These are phyloP conservation scores for Urocolius indicus DNA, from an alignment of 2,113 vertebrate species.

Conservation along the genomic window DNA sequence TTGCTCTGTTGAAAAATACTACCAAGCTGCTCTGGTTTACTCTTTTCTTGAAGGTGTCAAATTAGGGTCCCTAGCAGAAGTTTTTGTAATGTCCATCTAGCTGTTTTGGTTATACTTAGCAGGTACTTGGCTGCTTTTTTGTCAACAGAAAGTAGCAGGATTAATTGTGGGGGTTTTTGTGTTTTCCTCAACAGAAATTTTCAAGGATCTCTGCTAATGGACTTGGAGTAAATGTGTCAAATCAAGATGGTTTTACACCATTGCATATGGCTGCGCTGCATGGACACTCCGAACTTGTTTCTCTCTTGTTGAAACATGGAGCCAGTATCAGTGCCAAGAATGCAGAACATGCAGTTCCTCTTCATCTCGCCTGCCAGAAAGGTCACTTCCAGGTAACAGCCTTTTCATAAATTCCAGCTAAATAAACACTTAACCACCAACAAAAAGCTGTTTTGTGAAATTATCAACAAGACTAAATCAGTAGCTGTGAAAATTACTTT, in stretches of 20 bases:
- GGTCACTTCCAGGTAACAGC: conserved; percentile 86
- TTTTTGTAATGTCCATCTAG: neutral
- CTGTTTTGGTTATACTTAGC: neutral
- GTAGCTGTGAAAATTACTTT: neutral
- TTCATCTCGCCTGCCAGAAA: conserved; percentile 92
- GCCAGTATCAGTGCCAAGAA: conserved; percentile 81
- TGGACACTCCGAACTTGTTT: conserved; percentile 77
- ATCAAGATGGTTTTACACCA: conserved; percentile 81
- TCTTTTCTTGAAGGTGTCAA: neutral
- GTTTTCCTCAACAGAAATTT: conserved; percentile 72
- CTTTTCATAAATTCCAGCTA: neutral
- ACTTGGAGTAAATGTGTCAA: conserved; percentile 86
- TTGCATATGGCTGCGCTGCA: conserved; percentile 90
- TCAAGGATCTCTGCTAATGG: conserved; percentile 74
- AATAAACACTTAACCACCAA: neutral
- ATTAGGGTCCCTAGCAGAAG: neutral
- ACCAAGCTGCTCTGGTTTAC: neutral
- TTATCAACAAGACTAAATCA: too few species aligned
- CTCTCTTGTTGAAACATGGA: conserved; percentile 85
- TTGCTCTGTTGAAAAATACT: neutral
- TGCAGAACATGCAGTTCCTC: conserved; percentile 80
- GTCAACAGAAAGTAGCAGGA: neutral
- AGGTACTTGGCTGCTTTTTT: neutral
- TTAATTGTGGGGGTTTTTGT: neutral
- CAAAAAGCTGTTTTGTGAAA: neutral